phyloP scores from a whole-genome alignment of 64 coral and sea anemone genomes.

The Actinia equina region DNA sequence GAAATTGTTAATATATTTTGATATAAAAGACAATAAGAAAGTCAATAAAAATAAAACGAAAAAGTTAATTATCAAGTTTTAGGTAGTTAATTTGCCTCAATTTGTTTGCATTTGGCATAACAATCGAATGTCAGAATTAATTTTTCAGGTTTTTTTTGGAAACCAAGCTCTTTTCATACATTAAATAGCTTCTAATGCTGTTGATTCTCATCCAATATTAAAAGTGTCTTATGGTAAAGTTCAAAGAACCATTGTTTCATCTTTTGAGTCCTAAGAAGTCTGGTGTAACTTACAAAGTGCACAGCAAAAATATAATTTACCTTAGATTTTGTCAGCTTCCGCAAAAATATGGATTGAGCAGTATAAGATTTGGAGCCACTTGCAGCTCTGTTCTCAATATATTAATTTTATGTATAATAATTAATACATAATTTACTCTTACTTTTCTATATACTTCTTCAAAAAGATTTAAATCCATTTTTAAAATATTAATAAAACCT shows the following conservation, averaged over 20 bases:
- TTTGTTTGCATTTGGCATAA: no score
- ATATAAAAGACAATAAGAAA: no score
- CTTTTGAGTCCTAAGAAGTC: not conserved
- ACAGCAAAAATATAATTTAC: not conserved
- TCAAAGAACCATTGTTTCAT: not conserved
- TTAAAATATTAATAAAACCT: constrained; percentile 13
- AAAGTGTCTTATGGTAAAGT: not conserved
- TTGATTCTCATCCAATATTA: not conserved
- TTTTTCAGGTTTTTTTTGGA: no score
- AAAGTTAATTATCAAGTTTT: no score
- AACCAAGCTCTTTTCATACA: no score
- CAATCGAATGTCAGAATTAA: no score
- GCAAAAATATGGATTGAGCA: constrained; percentile 3
- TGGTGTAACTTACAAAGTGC: not conserved
- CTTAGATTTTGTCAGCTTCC: not conserved
- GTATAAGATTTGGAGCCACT: not conserved
- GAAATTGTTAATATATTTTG: no score
- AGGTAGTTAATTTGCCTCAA: no score
- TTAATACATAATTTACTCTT: not conserved
- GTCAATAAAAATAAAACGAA: no score
- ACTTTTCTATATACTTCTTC: not conserved
- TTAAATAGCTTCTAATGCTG: no score
- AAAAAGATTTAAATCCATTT: constrained; percentile 19
- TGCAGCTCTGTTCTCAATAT: not conserved
- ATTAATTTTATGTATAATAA: not conserved